Evolutionary conservation across 2,888 invertebrate species (phyloP).

Genomic region (Fissipunctia ypsillon): DNA sequence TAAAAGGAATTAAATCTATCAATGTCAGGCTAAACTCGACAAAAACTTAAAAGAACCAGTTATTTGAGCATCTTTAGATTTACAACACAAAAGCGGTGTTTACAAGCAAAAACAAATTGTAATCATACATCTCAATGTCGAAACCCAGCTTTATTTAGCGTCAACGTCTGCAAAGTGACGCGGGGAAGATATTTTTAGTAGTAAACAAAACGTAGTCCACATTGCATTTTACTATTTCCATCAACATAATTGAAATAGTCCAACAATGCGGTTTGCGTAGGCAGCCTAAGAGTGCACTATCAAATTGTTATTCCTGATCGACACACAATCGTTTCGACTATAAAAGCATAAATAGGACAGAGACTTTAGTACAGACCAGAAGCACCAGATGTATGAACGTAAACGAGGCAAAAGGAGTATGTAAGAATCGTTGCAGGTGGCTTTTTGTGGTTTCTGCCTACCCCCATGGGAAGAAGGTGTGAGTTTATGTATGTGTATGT

Average conservation of each 20-base stretch:
- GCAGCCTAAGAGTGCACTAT: slow-evolving; percentile 36
- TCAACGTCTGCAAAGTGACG: slow-evolving; percentile 40
- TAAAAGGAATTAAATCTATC: slow-evolving; percentile 33
- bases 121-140: slow-evolving; percentile 24
- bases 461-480: not conserved
- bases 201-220: slow-evolving; percentile 48
- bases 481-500: not conserved
- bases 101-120: slow-evolving; percentile 13
- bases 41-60: slow-evolving; percentile 16
- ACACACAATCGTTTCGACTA: slow-evolving; percentile 18
- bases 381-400: not conserved
- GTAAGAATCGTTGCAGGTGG: too few relatives aligned
- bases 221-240: slow-evolving; percentile 50
- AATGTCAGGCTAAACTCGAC: slow-evolving; percentile 23
- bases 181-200: slow-evolving; percentile 40
- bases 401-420: not conserved
- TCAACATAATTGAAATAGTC: slow-evolving; percentile 55
- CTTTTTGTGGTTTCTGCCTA: too few relatives aligned
- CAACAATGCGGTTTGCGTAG: slow-evolving; percentile 52
- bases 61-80: not conserved
- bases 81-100: not conserved
- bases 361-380: slow-evolving; percentile 16
- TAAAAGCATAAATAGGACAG: slow-evolving; percentile 18
- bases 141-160: slow-evolving; percentile 26
- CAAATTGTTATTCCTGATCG: slow-evolving; percentile 40